These are phyloP conservation scores for Hirudinaria manillensis DNA, from an alignment of 2,888 invertebrate genomes.

Conservation along the genomic window DNA sequence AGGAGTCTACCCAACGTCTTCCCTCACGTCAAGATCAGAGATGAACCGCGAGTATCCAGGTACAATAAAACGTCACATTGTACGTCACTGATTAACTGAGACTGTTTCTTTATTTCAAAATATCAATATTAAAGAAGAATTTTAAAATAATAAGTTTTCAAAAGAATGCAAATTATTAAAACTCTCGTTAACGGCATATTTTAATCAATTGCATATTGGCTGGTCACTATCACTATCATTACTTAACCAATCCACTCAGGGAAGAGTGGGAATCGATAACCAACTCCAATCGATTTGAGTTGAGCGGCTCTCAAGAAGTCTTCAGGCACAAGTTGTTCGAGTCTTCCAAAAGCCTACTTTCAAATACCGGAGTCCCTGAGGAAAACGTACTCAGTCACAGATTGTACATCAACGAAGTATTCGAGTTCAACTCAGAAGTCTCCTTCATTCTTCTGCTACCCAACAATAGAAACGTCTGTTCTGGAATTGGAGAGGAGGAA, in stretches of 20 bases:
- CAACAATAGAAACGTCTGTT: conserved; percentile 83
- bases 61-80: conserved; percentile 56
- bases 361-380: conserved; percentile 45
- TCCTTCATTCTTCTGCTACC: conserved; percentile 87
- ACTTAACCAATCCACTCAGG: background rate
- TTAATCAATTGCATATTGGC: too few species aligned
- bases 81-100: too few species aligned
- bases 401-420: conserved; percentile 84
- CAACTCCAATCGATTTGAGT: too few species aligned
- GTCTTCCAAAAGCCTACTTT: background rate
- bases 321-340: conserved; percentile 2
- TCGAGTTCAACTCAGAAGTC: conserved; percentile 83
- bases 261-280: conserved; percentile 21
- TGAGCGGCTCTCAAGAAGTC: conserved; percentile 1
- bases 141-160: background rate
- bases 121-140: too few species aligned
- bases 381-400: conserved; percentile 55
- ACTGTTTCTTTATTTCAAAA: too few species aligned
- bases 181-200: too few species aligned
- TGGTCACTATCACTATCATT: too few species aligned
- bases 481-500: conserved; percentile 71
- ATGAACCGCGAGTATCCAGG: conserved; percentile 92
- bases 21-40: conserved; percentile 84
- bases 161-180: too few species aligned
- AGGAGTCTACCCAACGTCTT: conserved; percentile 86